phyloP scores from a whole-genome alignment of 1,140 invertebrate genomes.

The Nasonia longicornis region DNA sequence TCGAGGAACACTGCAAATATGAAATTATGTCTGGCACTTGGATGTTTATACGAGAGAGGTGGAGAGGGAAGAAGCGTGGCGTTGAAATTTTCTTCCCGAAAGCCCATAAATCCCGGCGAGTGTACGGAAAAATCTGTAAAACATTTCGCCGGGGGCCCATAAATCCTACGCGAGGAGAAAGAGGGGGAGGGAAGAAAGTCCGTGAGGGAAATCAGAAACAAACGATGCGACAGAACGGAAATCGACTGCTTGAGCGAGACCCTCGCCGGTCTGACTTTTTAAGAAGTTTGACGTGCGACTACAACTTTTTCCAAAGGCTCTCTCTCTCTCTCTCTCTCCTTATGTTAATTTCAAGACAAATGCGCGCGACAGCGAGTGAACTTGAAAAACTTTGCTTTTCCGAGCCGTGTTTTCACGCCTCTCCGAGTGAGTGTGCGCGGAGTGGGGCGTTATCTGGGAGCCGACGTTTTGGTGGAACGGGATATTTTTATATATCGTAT shows the following conservation, averaged over 20 bases:
- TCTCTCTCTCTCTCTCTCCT: conserved; percentile 17
- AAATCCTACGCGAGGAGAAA: conserved; percentile 4
- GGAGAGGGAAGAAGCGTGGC: neutral
- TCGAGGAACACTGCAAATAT: neutral
- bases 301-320: neutral
- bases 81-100: conserved; percentile 23
- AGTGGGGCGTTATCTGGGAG: neutral
- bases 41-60: neutral
- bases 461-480: too few relatives aligned
- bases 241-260: conserved; percentile 4
- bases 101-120: conserved; percentile 26
- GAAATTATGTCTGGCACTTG: neutral
- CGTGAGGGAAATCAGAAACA: conserved; percentile 39
- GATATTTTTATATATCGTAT: neutral
- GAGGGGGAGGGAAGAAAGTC: neutral
- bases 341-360: conserved; percentile 51
- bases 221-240: conserved; percentile 18
- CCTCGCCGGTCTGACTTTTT: conserved; percentile 24
- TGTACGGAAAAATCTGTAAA: conserved; percentile 37
- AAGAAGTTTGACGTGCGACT: conserved; percentile 20
- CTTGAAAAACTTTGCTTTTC: conserved; percentile 42
- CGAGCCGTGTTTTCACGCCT: neutral
- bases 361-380: conserved; percentile 24
- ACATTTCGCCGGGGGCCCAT: conserved; percentile 31
- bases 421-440: neutral